phyloP scores from a whole-genome alignment of 2,797 vertebrate genomes.

The Manis pentadactyla region DNA sequence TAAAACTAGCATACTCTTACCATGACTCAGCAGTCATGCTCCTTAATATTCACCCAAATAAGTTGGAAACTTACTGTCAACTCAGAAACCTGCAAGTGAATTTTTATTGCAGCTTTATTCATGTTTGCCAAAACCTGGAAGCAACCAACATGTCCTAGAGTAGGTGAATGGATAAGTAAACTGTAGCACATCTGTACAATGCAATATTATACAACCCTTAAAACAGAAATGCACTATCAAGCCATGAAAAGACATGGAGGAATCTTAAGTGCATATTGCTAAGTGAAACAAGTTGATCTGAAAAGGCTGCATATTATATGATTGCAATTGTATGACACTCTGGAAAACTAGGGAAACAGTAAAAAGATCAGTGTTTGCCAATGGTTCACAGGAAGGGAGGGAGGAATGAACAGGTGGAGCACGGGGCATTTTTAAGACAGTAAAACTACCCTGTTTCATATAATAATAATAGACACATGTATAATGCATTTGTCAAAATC shows the following conservation, averaged over 20 bases:
- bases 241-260: not conserved
- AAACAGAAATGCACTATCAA: not conserved
- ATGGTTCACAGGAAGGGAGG: not conserved
- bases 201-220: not conserved
- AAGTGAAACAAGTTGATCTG: not conserved
- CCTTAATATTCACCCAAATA: not conserved
- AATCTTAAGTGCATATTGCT: not conserved
- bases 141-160: not conserved
- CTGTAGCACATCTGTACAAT: not conserved
- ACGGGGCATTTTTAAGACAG: not conserved
- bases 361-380: not conserved
- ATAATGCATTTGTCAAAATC: not conserved
- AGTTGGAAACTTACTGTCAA: not conserved
- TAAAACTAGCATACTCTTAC: not conserved
- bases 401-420: not conserved
- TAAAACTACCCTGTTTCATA: not conserved
- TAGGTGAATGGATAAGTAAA: not conserved
- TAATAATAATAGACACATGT: not conserved
- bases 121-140: not conserved
- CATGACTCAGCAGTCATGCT: not conserved
- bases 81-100: not conserved
- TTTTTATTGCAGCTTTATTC: not conserved
- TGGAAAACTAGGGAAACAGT: not conserved
- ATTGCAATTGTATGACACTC: not conserved
- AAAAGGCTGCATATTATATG: not conserved